Percentiles rank a stretch among this genome's conserved stretches.
Evolutionary conservation across 2,797 vertebrate genomes (phyloP).

Genomic region (Typhlichthys eigenmanni): DNA sequence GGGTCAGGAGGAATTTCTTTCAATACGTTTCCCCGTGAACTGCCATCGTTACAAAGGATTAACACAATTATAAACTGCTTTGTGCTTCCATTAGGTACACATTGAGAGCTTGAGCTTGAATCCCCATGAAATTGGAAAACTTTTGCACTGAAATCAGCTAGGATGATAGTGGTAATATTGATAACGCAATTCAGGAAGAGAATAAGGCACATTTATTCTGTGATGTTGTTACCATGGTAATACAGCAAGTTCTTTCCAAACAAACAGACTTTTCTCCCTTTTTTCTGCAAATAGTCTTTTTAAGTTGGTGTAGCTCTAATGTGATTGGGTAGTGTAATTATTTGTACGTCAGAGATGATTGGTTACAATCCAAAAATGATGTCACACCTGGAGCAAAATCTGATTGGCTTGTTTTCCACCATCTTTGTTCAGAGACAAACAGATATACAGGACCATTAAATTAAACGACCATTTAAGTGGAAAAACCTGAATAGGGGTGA

Average conservation of each 20-base stretch:
- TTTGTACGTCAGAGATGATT: no score
- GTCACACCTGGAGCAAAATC: no score
- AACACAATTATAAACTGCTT: not conserved
- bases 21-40: not conserved
- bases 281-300: no score
- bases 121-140: not conserved
- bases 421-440: no score
- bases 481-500: no score
- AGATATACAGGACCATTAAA: no score
- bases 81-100: not conserved
- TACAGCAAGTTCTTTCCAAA: conserved; percentile 8
- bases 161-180: not conserved
- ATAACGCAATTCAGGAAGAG: not conserved
- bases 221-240: no score
- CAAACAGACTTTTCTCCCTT: conserved; percentile 13
- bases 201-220: not conserved
- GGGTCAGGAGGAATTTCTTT: not conserved
- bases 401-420: no score
- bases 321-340: no score
- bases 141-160: not conserved
- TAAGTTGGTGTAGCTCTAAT: no score
- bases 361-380: no score
- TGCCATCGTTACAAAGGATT: not conserved
- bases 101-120: not conserved
- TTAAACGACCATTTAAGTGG: no score